Evolutionary conservation across 2,797 vertebrate species (phyloP).

Genomic region (Buphagus erythrorhynchus): DNA sequence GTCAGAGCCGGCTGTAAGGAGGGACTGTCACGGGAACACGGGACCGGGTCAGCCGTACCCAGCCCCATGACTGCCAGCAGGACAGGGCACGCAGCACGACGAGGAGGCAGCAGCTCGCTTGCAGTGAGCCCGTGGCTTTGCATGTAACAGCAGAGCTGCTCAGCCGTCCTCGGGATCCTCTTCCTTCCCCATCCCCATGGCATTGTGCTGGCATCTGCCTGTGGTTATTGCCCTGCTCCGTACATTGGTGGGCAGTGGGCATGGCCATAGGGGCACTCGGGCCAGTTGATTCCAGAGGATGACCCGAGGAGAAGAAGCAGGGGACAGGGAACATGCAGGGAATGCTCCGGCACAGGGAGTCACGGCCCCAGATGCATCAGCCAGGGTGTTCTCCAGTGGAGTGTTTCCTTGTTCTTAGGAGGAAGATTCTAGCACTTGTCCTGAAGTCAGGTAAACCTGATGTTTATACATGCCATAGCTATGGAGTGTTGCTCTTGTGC

Average conservation of each 20-base stretch:
- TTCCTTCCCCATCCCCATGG: accelerated
- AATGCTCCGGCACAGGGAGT: not conserved
- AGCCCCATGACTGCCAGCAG: accelerated
- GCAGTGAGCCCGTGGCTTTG: accelerated
- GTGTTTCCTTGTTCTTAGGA: not conserved
- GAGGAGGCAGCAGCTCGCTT: not conserved
- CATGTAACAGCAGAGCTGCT: accelerated
- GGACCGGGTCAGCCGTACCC: accelerated
- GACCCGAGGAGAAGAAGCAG: not conserved
- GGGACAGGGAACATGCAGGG: not conserved
- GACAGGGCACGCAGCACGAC: accelerated
- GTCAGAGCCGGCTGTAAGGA: accelerated
- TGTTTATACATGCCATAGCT: not conserved
- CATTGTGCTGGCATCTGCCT: accelerated
- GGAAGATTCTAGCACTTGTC: not conserved
- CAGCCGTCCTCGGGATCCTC: accelerated
- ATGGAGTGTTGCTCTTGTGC: not conserved
- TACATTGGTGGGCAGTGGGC: accelerated
- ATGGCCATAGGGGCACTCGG: accelerated
- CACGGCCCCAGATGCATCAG: accelerated
- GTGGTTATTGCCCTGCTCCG: not conserved
- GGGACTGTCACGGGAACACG: accelerated
- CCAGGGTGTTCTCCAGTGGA: not conserved
- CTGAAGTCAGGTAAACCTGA: not conserved
- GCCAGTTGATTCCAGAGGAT: too few relatives aligned